Evolutionary conservation across 92 coral and sea anemone species (phyloP), one percentile per base, ranked within the genome.

Genomic region (Bergia sp.): DNA sequence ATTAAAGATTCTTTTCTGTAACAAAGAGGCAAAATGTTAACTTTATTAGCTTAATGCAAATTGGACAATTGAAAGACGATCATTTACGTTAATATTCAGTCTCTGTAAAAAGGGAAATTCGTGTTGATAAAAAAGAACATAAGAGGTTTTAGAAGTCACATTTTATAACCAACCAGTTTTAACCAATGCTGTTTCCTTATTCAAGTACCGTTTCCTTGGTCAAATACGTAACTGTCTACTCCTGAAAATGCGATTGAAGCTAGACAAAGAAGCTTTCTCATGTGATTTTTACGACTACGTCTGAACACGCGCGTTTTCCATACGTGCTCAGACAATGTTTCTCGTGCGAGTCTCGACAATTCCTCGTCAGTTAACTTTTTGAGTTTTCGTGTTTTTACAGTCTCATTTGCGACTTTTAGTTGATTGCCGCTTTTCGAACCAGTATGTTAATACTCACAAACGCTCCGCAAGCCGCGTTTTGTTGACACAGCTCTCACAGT

Each of bases 381-480:
- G 71, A 15, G 76, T 9, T 53, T 45, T 79, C 20, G 15, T 29
- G 41, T 79, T 82, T 58, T 67, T 15, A n/a, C 42, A 81, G 37
- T 37, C 79, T 44, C 45, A 49, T 41, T 64, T 82, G 37, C 55
- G 76, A 67, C 29, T 37, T 37, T 29, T 10, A 29, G 4, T 73
- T 29, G 29, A 37, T 37, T 71, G 58, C 21, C 11, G 20, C 43
- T 45, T 71, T 85, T 86, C 77, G 45, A 89, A 73, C 86, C 58
- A 74, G 42, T 57, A 76, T 87, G 94, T 80, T 73, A 73, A 44
- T 80, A 40, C 90, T 85, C 77, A 44, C 90, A 92, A 90, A 91
- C 81, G 80, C 58, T 89, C 93, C 94, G 94, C 93, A 71, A 77
- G 80, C 6, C 55, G 13, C 7, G 12, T 50, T 45, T 29, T 92